Evolutionary conservation across 2,797 vertebrate genomes (phyloP).

Genomic region (Anguilla marmorata): DNA sequence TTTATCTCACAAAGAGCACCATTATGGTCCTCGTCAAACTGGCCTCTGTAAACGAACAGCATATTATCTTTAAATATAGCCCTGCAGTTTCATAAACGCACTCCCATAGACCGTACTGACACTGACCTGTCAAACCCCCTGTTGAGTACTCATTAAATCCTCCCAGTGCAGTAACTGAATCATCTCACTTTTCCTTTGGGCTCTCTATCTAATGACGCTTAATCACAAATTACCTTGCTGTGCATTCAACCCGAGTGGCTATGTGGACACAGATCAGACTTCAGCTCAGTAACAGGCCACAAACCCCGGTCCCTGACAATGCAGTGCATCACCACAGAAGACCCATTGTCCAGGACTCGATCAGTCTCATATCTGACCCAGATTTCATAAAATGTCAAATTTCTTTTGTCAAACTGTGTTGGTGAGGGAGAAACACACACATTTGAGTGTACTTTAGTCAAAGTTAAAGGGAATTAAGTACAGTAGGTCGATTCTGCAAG

Average conservation of each 20-base stretch:
- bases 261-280: background rate
- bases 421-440: background rate
- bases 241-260: background rate
- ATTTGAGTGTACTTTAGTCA: too few relatives aligned
- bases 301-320: background rate
- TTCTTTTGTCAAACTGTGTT: background rate
- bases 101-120: background rate
- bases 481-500: too few relatives aligned
- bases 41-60: background rate
- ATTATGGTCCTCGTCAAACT: background rate
- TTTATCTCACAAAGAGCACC: background rate
- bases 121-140: background rate
- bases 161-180: background rate
- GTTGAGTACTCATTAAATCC: background rate
- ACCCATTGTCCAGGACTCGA: background rate
- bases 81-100: background rate
- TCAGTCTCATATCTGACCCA: background rate
- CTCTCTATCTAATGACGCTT: background rate
- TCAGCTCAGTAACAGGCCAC: background rate
- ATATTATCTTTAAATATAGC: background rate
- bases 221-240: constrained; percentile 2
- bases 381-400: background rate
- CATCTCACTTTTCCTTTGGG: background rate
- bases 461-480: too few relatives aligned
- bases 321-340: background rate